phyloP scores from a whole-genome alignment of 2,888 invertebrate genomes.

The Dermolepida albohirtum region DNA sequence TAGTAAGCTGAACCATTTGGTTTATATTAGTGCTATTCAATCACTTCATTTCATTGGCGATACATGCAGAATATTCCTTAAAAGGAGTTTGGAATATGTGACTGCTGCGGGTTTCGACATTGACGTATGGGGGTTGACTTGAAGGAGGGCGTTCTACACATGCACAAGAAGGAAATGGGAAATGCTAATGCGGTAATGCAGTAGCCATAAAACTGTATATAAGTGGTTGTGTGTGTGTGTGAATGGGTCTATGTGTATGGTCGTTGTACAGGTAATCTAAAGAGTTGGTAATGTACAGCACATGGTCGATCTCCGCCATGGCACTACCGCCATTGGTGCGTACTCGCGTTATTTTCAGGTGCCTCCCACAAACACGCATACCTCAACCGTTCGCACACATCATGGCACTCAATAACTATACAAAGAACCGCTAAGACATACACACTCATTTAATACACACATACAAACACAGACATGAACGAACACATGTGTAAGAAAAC shows the following conservation, averaged over 20 bases:
- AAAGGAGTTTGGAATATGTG: constrained; percentile 1
- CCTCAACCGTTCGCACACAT: constrained; percentile 43
- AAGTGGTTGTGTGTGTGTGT: constrained; percentile 17
- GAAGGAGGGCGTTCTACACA: constrained; percentile 13
- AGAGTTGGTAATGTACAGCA: constrained; percentile 32
- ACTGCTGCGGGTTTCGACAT: background rate
- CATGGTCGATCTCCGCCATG: constrained; percentile 44
- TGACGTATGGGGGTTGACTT: constrained; percentile 3
- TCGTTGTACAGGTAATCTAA: constrained; percentile 30
- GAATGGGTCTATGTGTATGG: constrained; percentile 17
- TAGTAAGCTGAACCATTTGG: too few relatives aligned
- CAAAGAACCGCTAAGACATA: constrained; percentile 29
- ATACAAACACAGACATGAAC: constrained; percentile 2
- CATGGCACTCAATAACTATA: constrained; percentile 40
- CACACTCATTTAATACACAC: constrained; percentile 22
- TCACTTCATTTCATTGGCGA: too few relatives aligned
- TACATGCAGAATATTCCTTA: constrained; percentile 4
- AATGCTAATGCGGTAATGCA: constrained; percentile 30
- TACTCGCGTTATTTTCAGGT: constrained; percentile 49
- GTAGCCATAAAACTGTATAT: constrained; percentile 32
- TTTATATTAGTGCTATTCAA: too few relatives aligned
- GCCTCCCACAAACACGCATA: constrained; percentile 50
- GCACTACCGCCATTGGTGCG: constrained; percentile 47
- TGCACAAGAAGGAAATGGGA: constrained; percentile 25
- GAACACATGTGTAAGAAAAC: constrained; percentile 20